Evolutionary conservation across 2,888 invertebrate species (phyloP), one percentile per base, ranked within the genome.

Genomic region (Archips xylosteana): DNA sequence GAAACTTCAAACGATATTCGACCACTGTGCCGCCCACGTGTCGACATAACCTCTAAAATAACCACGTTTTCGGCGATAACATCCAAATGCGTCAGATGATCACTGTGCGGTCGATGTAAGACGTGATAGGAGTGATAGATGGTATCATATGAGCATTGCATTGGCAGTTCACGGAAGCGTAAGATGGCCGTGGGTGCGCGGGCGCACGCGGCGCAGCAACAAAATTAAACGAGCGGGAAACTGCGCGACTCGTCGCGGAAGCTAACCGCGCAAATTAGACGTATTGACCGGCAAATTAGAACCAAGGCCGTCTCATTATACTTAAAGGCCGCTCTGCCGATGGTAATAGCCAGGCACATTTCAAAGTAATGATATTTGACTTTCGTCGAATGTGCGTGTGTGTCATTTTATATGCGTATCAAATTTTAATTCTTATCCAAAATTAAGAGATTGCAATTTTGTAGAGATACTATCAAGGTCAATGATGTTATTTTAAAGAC

Each of bases 191-290:
- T 70, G 75, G 65, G 70, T 70, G 74, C 59, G 67, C 74, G 34
- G 15, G 68, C 59, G 68, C 63, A 73, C 68, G 70, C 63, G 15
- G 69, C 64, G 59, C 68, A 63, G 88, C 88, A 91, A 79, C 74
- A 75, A 75, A 68, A 82, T 82, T 82, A 85, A 82, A 83, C 72
- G 74, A 76, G 76, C 78, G 71, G 76, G 66, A 68, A 79, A 79
- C 80, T 79, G 82, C 80, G 82, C 79, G 83, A 79, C 85, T 76
- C 81, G 81, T 88, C 88, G 88, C 92, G 93, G 92, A 93, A 93
- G 91, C 87, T 84, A 81, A 89, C 87, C 83, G 89, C 87, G 92
- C 92, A 90, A 94, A 92, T 93, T 91, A 90, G 87, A 89, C 85
- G 76, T 82, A 80, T 78, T 78, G 76, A 79, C 83, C 82, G 83